Evolutionary conservation across 2,888 invertebrate species (phyloP).

Genomic region (Anthophora plumipes): DNA sequence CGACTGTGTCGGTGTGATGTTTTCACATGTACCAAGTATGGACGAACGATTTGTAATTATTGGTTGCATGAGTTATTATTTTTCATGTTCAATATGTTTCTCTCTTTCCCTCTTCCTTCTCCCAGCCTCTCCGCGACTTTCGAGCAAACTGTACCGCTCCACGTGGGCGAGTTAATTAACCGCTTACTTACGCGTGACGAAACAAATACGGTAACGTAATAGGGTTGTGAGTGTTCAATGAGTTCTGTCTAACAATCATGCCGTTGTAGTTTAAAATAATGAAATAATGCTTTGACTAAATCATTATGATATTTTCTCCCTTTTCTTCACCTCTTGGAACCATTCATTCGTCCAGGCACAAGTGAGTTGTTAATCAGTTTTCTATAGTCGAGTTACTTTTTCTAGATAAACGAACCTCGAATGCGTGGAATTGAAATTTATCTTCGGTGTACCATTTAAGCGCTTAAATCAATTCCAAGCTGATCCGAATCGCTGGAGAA

Average conservation of each 20-base stretch:
- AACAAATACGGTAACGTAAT: constrained; percentile 37
- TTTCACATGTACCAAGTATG: neutral
- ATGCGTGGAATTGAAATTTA: constrained; percentile 3
- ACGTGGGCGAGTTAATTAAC: constrained; percentile 53
- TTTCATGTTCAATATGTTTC: neutral
- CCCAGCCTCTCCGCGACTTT: neutral
- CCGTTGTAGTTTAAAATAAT: constrained; percentile 34
- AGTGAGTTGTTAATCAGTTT: neutral
- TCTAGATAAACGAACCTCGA: constrained; percentile 26
- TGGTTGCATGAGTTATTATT: constrained; percentile 9
- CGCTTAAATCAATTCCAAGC: no score
- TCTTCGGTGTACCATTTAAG: neutral
- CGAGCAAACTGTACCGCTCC: constrained; percentile 24
- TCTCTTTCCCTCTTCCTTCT: neutral
- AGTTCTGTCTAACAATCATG: constrained; percentile 39
- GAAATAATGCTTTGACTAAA: constrained; percentile 32
- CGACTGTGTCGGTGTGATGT: neutral
- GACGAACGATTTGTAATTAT: constrained; percentile 11
- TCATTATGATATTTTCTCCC: neutral
- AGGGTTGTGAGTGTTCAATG: constrained; percentile 28
- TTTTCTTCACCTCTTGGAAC: neutral
- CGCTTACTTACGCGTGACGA: constrained; percentile 48
- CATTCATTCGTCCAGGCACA: neutral
- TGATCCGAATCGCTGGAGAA: no score
- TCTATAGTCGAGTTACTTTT: neutral